A percentile compares a stretch with the other conserved stretches of the same genome.
These are phyloP conservation scores for Colinus virginianus DNA, from an alignment of 2,113 vertebrate species.

Conservation along the genomic window DNA sequence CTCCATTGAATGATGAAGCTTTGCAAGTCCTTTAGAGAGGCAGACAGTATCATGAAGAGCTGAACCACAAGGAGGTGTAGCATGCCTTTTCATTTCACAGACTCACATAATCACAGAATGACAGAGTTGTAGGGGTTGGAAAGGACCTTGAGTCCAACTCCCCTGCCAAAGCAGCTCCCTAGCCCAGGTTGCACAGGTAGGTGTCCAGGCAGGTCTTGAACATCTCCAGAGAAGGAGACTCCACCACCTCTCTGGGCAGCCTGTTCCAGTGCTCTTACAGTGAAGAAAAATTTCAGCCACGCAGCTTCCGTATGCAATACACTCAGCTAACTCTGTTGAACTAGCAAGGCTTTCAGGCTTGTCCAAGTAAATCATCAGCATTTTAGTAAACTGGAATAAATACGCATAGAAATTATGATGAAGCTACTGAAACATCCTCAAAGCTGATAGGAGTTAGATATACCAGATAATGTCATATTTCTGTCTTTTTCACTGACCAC, in stretches of 20 bases:
- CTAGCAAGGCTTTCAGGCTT: neutral
- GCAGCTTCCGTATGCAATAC: neutral
- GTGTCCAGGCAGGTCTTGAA: too few relatives aligned
- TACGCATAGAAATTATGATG: neutral
- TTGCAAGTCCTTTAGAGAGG: neutral
- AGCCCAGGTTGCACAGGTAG: too few relatives aligned
- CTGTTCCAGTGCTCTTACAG: too few relatives aligned
- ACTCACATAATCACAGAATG: too few relatives aligned
- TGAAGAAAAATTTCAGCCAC: neutral
- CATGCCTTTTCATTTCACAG: neutral
- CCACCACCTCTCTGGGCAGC: too few relatives aligned
- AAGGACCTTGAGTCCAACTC: too few relatives aligned
- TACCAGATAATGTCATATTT: neutral
- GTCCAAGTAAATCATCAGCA: neutral
- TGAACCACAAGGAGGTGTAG: neutral
- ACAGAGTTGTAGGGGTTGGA: too few relatives aligned
- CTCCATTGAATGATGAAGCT: neutral
- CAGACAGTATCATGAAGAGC: neutral
- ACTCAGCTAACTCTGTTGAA: neutral
- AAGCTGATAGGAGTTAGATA: neutral
- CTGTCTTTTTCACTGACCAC: neutral
- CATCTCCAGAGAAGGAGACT: too few relatives aligned
- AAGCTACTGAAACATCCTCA: neutral
- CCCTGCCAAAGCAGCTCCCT: too few relatives aligned
- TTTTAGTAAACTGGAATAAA: neutral